Evolutionary conservation across 2,113 vertebrate species (phyloP), one percentile per base, ranked within the genome.

Genomic region (Anas platyrhynchos): DNA sequence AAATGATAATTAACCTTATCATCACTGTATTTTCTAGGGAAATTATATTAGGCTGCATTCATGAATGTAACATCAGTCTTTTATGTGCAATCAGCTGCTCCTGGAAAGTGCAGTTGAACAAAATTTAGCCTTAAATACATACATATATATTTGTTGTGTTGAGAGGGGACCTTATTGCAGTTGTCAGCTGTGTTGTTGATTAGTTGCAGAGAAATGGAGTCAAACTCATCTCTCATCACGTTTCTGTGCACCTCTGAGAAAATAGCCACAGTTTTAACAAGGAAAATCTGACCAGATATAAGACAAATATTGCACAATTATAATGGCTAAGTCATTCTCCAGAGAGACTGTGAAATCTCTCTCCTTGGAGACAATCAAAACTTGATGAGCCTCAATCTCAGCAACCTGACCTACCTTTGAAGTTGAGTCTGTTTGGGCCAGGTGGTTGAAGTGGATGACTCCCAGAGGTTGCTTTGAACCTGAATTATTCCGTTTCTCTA

Each of bases 1-100:
- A 97, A 96, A 91, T 94, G 5, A 43, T 93, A 91, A 97, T 97
- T 96, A 97, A 96, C 91, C 93, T 97, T 92, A 89, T 88, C 52
- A 91, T 91, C 66, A 87, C 83, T 83, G 63, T 94, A 94, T 94
- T 97, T 96, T 86, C 74, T 73, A 91, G 90, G 77, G 94, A 95
- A 91, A 88, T 91, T 81, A 71, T 59, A 61, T 80, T 89, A 85
- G 58, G 13, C 38, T 93, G 21, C 89, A 78, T 89, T 87, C 81
- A 87, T 94, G 71, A 95, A 95, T 87, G 56, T 62, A 95, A 54
- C n/a, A 48, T 90, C 63, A 72, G 43, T 50, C 75, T 96, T 95
- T 95, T 91, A 67, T 85, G 55, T 9, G 17, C 84, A 93, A 86
- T 93, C 88, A 85, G 32, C 74, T 87, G 73, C 66, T 81, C 43